These are phyloP conservation scores for Gobius niger DNA, from an alignment of 2,113 vertebrate species.

Conservation along the genomic window DNA sequence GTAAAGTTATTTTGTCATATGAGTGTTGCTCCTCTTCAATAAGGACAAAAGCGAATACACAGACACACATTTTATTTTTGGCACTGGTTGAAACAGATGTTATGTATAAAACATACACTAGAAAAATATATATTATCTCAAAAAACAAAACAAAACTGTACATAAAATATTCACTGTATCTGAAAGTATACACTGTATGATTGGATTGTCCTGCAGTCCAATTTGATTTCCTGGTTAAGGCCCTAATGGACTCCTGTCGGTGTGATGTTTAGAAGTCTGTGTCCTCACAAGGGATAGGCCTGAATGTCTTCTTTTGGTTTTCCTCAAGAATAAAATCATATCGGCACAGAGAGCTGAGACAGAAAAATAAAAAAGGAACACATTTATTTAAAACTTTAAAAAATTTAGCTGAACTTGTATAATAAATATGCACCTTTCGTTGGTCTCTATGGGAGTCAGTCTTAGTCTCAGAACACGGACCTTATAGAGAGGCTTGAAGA, in stretches of 20 bases:
- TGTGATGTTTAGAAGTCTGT: conserved; percentile 65
- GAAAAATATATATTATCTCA: conserved; percentile 4
- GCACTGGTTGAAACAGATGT: neutral
- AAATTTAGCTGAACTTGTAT: neutral
- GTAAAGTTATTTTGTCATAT: neutral
- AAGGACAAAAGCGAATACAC: neutral
- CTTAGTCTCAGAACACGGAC: conserved; percentile 85
- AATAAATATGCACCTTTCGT: conserved; percentile 70
- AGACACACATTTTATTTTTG: neutral
- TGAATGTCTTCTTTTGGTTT: conserved; percentile 76
- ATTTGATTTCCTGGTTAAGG: neutral
- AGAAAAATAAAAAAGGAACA: neutral
- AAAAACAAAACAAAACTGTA: neutral
- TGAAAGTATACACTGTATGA: neutral
- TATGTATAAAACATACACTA: neutral
- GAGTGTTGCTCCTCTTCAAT: neutral
- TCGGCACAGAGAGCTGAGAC: conserved; percentile 82
- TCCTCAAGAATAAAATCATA: conserved; percentile 87
- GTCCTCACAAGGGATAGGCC: conserved; percentile 79
- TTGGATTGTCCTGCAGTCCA: neutral
- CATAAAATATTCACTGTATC: neutral
- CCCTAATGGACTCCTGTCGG: neutral
- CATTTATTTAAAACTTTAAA: neutral
- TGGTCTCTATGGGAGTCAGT: conserved; percentile 73
- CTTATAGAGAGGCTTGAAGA: conserved; percentile 79